Conservation (phyloP, 2,888 invertebrate genomes). For the Crepidodera aurea region DNA sequence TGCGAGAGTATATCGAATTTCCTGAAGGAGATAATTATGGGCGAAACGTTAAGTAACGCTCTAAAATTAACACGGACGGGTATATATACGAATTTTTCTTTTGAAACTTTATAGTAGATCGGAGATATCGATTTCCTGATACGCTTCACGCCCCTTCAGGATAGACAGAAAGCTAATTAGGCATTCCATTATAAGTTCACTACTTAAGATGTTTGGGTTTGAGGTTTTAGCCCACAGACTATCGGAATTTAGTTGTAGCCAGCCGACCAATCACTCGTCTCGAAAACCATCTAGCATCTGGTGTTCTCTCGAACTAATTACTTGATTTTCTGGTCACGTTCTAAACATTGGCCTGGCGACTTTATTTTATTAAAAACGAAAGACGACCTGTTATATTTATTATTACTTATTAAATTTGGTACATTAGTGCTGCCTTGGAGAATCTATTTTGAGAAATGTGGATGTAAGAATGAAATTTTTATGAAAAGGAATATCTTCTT, state of each 20-base stretch:
- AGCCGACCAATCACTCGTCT: slow-evolving; percentile 38
- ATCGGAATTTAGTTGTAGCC: slow-evolving; percentile 25
- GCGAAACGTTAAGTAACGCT: too few relatives aligned
- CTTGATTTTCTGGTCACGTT: slow-evolving; percentile 59
- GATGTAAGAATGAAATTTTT: slow-evolving; percentile 21
- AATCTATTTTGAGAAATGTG: slow-evolving; percentile 28
- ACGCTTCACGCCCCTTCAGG: too few relatives aligned
- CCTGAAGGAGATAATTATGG: too few relatives aligned
- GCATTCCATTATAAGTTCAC: neutral
- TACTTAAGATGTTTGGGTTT: slow-evolving; percentile 4
- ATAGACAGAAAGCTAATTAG: neutral
- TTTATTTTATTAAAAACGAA: slow-evolving; percentile 55
- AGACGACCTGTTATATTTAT: slow-evolving; percentile 42
- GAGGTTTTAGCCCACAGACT: slow-evolving; percentile 16
- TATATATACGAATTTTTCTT: too few relatives aligned
- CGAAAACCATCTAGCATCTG: slow-evolving; percentile 51
- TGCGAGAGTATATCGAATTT: too few relatives aligned
- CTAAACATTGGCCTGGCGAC: slow-evolving; percentile 52
- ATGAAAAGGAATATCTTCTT: neutral
- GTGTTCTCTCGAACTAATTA: slow-evolving; percentile 58
- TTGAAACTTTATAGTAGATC: too few relatives aligned
- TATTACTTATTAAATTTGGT: slow-evolving; percentile 40
- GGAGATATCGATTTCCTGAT: too few relatives aligned
- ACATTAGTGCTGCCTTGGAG: slow-evolving; percentile 32
- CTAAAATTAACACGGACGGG: too few relatives aligned